phyloP scores from a whole-genome alignment of 2,888 invertebrate species.

The Patella caerulea region DNA sequence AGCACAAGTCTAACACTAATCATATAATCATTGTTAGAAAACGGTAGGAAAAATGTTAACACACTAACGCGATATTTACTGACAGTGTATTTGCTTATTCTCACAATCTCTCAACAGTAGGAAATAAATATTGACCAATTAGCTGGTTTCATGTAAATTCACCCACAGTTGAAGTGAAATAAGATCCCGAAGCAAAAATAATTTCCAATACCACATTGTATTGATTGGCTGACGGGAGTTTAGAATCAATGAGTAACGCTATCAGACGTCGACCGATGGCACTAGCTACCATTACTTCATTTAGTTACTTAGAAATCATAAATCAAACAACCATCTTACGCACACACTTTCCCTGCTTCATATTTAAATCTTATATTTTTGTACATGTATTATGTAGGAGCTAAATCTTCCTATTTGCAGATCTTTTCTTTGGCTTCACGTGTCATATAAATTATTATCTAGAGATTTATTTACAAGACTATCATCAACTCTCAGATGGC shows the following conservation, averaged over 20 bases:
- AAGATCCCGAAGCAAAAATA: constrained; percentile 10
- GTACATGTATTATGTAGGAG: no score
- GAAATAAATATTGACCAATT: constrained; percentile 11
- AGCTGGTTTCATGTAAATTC: constrained; percentile 9
- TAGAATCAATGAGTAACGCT: not conserved
- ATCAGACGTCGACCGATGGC: not conserved
- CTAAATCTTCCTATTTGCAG: no score
- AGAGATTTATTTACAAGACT: no score
- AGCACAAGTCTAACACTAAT: no score
- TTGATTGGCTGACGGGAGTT: not conserved
- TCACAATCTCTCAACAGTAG: not conserved
- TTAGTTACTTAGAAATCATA: not conserved
- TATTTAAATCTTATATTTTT: no score
- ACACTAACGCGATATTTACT: no score
- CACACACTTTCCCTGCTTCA: no score
- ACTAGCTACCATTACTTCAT: not conserved
- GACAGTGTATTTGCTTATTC: not conserved
- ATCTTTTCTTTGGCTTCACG: no score
- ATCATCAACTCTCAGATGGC: no score
- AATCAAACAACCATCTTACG: not conserved
- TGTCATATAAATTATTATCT: no score
- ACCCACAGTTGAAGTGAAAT: not conserved
- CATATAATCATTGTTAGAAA: no score
- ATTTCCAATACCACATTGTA: constrained; percentile 1
- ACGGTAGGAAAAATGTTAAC: no score